Percentiles rank a stretch among this genome's conserved stretches.
These are phyloP conservation scores for Pluvialis apricaria DNA, from an alignment of 2,113 vertebrate genomes.

Conservation along the genomic window DNA sequence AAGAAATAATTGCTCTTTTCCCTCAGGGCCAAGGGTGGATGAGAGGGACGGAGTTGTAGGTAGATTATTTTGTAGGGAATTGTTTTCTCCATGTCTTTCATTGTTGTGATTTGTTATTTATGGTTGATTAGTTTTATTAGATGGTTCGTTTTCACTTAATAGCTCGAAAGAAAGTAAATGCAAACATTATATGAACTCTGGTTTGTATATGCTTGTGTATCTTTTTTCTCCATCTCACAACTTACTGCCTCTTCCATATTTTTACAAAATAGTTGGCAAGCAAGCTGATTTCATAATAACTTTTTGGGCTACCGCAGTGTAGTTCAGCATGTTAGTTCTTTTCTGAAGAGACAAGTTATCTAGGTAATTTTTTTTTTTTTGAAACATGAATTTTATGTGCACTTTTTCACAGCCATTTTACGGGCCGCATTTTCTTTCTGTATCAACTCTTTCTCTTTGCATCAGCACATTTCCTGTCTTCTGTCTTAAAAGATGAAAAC, in stretches of 20 bases:
- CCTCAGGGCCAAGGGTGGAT: not conserved
- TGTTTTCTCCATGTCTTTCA: not conserved
- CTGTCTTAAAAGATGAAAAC: not conserved
- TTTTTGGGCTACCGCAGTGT: not conserved
- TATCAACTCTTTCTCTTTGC: not conserved
- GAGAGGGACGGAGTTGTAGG: not conserved
- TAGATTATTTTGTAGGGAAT: not conserved
- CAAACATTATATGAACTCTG: not conserved
- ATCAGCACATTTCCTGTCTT: conserved; percentile 30
- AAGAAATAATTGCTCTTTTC: not conserved
- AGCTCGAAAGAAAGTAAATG: not conserved
- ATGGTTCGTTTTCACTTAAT: not conserved
- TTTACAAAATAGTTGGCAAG: not conserved
- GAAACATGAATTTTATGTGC: not conserved
- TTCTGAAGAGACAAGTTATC: not conserved
- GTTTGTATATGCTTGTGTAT: not conserved
- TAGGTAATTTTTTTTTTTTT: not conserved
- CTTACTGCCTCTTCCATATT: not conserved
- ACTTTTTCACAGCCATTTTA: not conserved
- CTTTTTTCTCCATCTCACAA: not conserved
- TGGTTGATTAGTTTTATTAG: not conserved
- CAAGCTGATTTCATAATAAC: not conserved
- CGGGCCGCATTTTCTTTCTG: not conserved
- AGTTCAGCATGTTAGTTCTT: not conserved
- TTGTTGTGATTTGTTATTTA: not conserved